Evolutionary conservation across 2,113 vertebrate species (phyloP), one percentile per base, ranked within the genome.

Genomic region (Tretioscincus oriximinensis): DNA sequence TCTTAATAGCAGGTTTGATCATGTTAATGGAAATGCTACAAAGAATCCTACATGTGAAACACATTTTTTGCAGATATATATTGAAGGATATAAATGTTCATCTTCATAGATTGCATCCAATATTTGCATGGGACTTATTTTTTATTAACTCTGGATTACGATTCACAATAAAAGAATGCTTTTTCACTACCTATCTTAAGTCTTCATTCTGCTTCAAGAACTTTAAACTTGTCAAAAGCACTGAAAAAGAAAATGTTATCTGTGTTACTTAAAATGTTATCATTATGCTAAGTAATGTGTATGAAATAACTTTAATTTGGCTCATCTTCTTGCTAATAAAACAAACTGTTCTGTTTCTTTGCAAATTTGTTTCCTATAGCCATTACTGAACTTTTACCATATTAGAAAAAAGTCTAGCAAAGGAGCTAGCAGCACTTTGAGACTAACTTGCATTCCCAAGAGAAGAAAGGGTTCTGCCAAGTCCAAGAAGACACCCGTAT

Each of bases 201-300:
- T 68, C 83, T 85, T 88, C 85, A 18, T 82, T 88, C 77, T 86
- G 71, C 80, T 80, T 83, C 26, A 65, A 77, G 58, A 84, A 85
- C 85, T 87, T 88, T 81, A 87, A 77, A 85, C 24, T 35, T 47
- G 70, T 63, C 83, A 84, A 78, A 88, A 85, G 14, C 8, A 85
- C 83, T 75, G 76, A 26, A 41, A 41, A 80, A 82, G 68, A 35
- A 77, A 86, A 1, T 73, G 9, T 1, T 78, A 78, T 81, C 47
- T 87, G 24, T 22, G 75, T 2, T 75, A 77, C 82, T 84, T 79
- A 87, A 86, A 83, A 75, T 21, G 5, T 77, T 82, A 29, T 41
- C 60, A 82, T 81, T 77, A 63, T 77, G n/a, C 22, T 1, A 47
- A 77, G 20, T 58, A 31, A 29, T 1, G 31, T 28, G 35, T 41